Evolutionary conservation across 2,888 invertebrate genomes (phyloP), one percentile per base, ranked within the genome.

Genomic region (Drosophila borealis): DNA sequence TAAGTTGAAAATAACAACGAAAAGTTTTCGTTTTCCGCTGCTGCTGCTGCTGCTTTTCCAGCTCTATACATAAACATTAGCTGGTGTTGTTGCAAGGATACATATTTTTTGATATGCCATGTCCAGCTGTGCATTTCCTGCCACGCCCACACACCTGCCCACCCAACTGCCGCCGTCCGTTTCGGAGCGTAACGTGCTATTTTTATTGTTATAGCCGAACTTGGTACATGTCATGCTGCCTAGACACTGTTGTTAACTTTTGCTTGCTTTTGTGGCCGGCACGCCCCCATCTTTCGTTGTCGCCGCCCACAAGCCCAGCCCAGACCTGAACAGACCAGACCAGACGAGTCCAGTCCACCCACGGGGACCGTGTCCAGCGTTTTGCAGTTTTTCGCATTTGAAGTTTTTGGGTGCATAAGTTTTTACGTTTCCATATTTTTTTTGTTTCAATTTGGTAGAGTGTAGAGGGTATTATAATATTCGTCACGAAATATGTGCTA

Each of bases 51-150:
- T 34, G 19, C 36, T 45, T 14, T 42, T 44, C n/a, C 29, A n/a
- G 48, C 21, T 34, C 45, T 53, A 72, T 72, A 84, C 79, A 78
- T 75, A 81, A 81, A 81, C 76, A 81, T 84, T 72, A 70, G 75
- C 46, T 51, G 51, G 21, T 60, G 33, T 42, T 60, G 49, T 49
- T 49, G 57, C 63, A 50, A 54, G 69, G 61, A 73, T 72, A 73
- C 66, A 83, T 80, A 83, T 81, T 82, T 86, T 80, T 80, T 82
- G 81, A 82, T 84, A 86, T 86, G 84, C 78, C 81, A 53, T 72
- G 87, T 83, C 81, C 87, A 81, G 81, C 81, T 74, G 76, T 69
- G 61, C 57, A 55, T 42, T 49, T 55, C 25, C 57, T 13, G 17
- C 42, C 21, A 37, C 41, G 36, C 61, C 42, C 39, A 17, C 19